Conservation (phyloP, 2,113 vertebrate genomes). For the Cathartes aura region DNA sequence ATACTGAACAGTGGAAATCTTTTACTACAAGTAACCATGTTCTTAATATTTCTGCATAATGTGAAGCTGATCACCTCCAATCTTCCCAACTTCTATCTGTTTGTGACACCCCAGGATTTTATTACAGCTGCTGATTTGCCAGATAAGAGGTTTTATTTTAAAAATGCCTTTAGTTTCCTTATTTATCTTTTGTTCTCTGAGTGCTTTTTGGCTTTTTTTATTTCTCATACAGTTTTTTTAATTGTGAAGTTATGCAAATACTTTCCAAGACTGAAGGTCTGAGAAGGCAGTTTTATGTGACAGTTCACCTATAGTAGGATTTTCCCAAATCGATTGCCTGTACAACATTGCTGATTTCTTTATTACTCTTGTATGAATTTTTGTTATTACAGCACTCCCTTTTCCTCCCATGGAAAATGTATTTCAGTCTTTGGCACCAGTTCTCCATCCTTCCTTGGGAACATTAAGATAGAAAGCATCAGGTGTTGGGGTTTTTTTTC, state of each 20-base stretch:
- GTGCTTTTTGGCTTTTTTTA: background rate
- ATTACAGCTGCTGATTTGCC: background rate
- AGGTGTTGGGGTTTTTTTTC: background rate
- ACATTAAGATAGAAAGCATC: background rate
- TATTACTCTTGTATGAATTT: constrained; percentile 19
- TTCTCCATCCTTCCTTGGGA: constrained; percentile 42
- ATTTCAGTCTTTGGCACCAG: constrained; percentile 61
- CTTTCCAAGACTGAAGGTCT: background rate
- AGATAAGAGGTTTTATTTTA: background rate
- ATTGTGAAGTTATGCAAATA: background rate
- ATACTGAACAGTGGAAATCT: background rate
- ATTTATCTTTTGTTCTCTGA: background rate
- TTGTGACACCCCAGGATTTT: background rate
- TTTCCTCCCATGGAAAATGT: constrained; percentile 69
- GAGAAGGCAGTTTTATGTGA: background rate
- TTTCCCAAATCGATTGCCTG: background rate
- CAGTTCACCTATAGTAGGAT: background rate
- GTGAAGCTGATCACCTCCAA: background rate
- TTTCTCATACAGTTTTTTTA: background rate
- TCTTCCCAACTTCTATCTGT: background rate
- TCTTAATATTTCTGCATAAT: background rate
- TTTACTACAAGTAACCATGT: background rate
- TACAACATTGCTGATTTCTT: background rate
- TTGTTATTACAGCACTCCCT: constrained; percentile 59
- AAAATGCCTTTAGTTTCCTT: background rate